Base-by-base conservation (phyloP, 2,888 invertebrate genomes). In the Noctua comes region DNA sequence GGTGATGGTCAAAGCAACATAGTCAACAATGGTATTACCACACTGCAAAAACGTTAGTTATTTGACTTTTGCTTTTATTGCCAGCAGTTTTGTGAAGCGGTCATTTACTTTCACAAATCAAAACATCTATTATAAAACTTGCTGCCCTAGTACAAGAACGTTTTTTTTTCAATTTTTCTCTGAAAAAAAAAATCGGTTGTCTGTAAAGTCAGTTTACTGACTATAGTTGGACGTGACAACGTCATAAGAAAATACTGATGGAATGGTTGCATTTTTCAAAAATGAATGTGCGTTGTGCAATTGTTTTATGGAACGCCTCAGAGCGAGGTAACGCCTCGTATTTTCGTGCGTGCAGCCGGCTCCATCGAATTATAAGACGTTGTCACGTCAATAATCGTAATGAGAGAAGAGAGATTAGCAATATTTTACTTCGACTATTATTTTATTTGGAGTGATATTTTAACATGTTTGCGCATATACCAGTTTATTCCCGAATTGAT, bases 61-160 rank as follows among this genome's bases (percentile, higher is more conserved):
- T 46, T 54, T 24, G 24, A 40, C 2, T 79, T 68, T 57, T 10
- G 2, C 27, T 68, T 79, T 13, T 59, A 24, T 21, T 65, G 8
- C 36, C 46, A 18, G 43, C 51, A 54, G 6, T 18, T 18, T 62
- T 36, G n/a, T 36, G 13, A 40, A 21, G 0, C 36, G 11, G 36
- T 54, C 2, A 40, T n/a, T 48, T n/a, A 68, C n/a, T 73, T 59
- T 46, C 46, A 62, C 36, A 43, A 68, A 59, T 69, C 21, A 43
- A 62, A 68, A 80, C 24, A 71, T n/a, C 72, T 71, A 18, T 71
- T 78, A 1, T 24, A 5, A 46, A 18, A 64, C 24, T 36, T 78
- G 62, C n/a, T 70, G 43, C 43, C 80, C 78, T 78, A 31, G 62
- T 78, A 77, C n/a, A 51, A 4, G 7, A n/a, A 3, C 0, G 0